Base-by-base conservation (phyloP, 1,140 invertebrate species). In the Bombus difficillimus region DNA sequence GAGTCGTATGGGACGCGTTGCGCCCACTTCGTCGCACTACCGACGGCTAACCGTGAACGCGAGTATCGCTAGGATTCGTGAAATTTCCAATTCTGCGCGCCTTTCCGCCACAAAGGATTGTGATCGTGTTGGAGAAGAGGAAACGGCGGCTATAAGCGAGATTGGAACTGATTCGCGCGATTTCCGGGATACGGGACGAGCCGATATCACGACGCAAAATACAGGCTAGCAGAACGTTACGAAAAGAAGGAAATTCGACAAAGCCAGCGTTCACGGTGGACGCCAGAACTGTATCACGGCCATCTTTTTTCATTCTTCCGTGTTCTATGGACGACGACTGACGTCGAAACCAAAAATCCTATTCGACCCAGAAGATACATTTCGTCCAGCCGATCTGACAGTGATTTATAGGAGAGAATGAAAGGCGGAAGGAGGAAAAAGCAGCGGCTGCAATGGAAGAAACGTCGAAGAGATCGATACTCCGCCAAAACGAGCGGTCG, bases 331-430 rank as follows among this genome's bases (percentile, higher is more conserved):
- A 41, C 75, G 76, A 12, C 84, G 74, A 79, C 68, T 59, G 69
- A 34, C 79, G 72, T 88, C 75, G 85, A 81, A 89, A 86, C 86
- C 77, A 77, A 89, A 89, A 89, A 89, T 89, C 59, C 88, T 64
- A 86, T 86, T 89, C 78, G 68, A 37, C 68, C 59, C 66, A 34
- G 84, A 81, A 89, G 88, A 89, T 86, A 89, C 88, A 82, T 89
- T 83, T 83, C 88, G 84, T 86, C 78, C 88, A 86, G 74, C 12
- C 72, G 57, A 62, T 72, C 47, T 79, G 88, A 89, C 88, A 80
- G 84, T 89, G 88, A 89, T 89, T 89, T 89, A 89, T 89, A 86
- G 76, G 81, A 71, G 37, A 22, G 76, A 41, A 81, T 83, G 87
- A 86, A 89, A 83, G 66, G 68, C 76, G 59, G 68, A 62, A 53